A percentile compares a stretch with the other conserved stretches of the same genome.
Conservation (phyloP, 2,797 vertebrate species). For the Darevskia nairensis region DNA sequence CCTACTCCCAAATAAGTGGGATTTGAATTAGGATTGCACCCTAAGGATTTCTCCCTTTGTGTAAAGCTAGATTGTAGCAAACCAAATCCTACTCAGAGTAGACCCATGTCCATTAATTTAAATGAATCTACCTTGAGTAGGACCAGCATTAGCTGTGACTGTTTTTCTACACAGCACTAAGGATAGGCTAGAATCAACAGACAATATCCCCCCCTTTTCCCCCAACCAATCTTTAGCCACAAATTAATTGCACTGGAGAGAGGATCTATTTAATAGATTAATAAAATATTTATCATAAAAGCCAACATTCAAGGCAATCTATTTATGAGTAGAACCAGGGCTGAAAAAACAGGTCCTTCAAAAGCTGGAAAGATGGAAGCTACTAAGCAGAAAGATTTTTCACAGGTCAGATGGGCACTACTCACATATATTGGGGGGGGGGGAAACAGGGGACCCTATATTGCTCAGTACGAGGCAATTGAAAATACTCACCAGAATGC, state of each 20-base stretch:
- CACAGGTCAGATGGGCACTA: neutral
- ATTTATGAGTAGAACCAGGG: neutral
- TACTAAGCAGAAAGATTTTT: neutral
- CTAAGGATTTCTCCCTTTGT: no score
- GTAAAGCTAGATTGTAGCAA: neutral
- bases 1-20: no score
- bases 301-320: neutral
- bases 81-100: no score
- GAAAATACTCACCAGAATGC: neutral
- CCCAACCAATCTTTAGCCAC: neutral
- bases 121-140: no score
- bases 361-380: neutral
- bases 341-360: neutral
- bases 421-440: neutral
- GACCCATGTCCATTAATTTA: no score
- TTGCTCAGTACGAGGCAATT: neutral
- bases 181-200: neutral
- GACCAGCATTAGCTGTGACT: no score
- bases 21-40: no score
- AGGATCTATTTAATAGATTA: neutral
- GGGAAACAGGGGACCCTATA: neutral
- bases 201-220: no score
- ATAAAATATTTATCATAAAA: neutral
- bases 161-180: no score
- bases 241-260: neutral